Percentiles rank a stretch among this genome's conserved stretches.
phyloP scores from a whole-genome alignment of 2,888 invertebrate species.

The Eubasilissa splendida region DNA sequence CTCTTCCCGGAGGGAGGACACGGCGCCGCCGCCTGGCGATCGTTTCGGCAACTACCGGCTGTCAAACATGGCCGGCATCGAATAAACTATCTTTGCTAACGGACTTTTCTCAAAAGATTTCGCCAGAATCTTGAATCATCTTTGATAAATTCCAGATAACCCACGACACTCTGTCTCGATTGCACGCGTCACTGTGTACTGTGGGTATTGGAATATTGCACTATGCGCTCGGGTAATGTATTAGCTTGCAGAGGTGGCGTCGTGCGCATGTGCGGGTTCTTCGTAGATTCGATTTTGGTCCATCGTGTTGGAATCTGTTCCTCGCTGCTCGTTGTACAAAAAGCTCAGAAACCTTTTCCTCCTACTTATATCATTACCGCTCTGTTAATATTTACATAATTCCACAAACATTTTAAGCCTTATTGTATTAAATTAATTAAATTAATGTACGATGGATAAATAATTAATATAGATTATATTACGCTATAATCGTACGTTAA shows the following conservation, averaged over 20 bases:
- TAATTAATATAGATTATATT: too few species aligned
- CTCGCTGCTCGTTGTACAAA: conserved; percentile 50
- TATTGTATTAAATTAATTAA: too few species aligned
- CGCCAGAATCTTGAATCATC: neutral
- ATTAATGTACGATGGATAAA: too few species aligned
- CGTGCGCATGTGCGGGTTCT: conserved; percentile 68
- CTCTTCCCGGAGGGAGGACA: conserved; percentile 63
- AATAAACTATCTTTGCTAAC: neutral
- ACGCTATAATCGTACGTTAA: too few species aligned
- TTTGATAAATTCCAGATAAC: neutral
- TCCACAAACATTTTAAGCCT: too few species aligned
- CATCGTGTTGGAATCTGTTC: conserved; percentile 66
- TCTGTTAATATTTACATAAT: too few species aligned
- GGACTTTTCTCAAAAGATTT: conserved; percentile 2
- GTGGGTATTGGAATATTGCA: neutral
- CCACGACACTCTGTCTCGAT: neutral
- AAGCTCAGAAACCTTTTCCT: conserved; percentile 25
- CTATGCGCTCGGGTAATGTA: neutral
- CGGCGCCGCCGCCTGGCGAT: conserved; percentile 64
- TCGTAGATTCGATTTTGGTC: conserved; percentile 75
- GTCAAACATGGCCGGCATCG: conserved; percentile 51
- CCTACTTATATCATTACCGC: neutral
- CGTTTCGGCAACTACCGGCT: conserved; percentile 66
- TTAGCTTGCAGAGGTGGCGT: conserved; percentile 26
- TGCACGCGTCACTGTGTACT: neutral